Evolutionary conservation across 2,113 vertebrate species (phyloP), one percentile per base, ranked within the genome.

Genomic region (Mobula birostris): DNA sequence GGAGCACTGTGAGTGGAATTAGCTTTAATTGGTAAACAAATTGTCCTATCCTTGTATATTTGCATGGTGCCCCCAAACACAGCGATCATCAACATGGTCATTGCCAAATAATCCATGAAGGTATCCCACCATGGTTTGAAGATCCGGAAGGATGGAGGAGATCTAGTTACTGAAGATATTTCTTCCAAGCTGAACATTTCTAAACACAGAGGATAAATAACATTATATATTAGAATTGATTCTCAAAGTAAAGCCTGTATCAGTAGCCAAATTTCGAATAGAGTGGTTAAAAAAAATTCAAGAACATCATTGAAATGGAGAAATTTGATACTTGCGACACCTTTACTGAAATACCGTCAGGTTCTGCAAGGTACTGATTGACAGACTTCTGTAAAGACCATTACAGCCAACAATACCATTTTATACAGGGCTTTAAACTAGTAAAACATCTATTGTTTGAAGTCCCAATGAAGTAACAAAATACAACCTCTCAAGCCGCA

Each of bases 1-100:
- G 80, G 97, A 95, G 32, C 98, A 97, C 96, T 98, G 95, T 94
- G 0, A 68, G 98, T 14, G 14, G 19, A 0, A 5, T 17, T 8
- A 56, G 27, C 27, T 36, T 11, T 11, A 27, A 93, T 93, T 40
- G 91, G 91, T 24, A 93, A 72, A 15, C 91, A 93, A 11, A 94
- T 36, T 6, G 70, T 70, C 56, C 40, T 94, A 15, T 83, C 36
- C n/a, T 78, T 88, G 87, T 78, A 88, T 48, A 92, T 61, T 87
- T 94, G 94, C 0, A 15, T 68, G 87, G 94, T 94, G 82, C 94
- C 94, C 32, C 66, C 80, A 74, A 94, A 94, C 36, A 94, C 83
- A 21, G 63, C 94, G 12, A 94, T 58, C 82, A 94, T 88, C 27
- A 94, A 24, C 87, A 94, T 87, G 24, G 58, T 83, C 12, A 94